Base-by-base conservation (phyloP, 2,888 invertebrate genomes). In the Cylloceria caligata region DNA sequence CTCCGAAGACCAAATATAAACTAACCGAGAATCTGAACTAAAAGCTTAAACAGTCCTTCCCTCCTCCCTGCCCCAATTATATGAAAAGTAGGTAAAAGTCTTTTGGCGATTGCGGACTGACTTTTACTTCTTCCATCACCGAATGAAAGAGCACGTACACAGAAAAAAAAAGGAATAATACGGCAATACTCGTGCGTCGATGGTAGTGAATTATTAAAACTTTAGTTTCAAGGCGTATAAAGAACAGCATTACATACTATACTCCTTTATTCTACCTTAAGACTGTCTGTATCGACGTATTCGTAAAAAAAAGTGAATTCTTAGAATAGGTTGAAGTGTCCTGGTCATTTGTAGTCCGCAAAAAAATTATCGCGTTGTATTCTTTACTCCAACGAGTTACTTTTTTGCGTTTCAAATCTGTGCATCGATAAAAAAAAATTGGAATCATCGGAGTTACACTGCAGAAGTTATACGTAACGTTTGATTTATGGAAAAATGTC, bases 1-100 rank as follows among this genome's bases (percentile, higher is more conserved):
- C 65, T 49, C 36, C 45, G 55, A 57, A 45, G 45, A 45, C 47
- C 75, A 67, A 57, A 75, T 57, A 45, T 75, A 45, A 42, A 39
- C 45, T 16, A 36, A 45, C 45, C 30, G 13, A 19, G 64, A 49
- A 27, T 30, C 45, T 36, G 39, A 57, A 71, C 55, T 27, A 57
- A 71, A 57, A 57, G 69, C 55, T 42, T 30, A 39, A 71, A 57
- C 69, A 39, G 42, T n/a, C n/a, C 57, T 16, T 34, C 64, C 19
- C 27, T 60, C 42, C n/a, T n/a, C n/a, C n/a, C n/a, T n/a, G n/a
- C 16, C 27, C 30, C 60, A 60, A 45, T 60, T 45, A 60, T 72
- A 60, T 45, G 71, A 42, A 30, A 60, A 72, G 71, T 60, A 13
- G 42, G 42, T 34, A 45, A 47, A 67, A 72, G 27, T 45, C 60